Percentiles rank a stretch among this genome's conserved stretches.
phyloP scores from a whole-genome alignment of 2,113 vertebrate species.

The Eolophus roseicapilla region DNA sequence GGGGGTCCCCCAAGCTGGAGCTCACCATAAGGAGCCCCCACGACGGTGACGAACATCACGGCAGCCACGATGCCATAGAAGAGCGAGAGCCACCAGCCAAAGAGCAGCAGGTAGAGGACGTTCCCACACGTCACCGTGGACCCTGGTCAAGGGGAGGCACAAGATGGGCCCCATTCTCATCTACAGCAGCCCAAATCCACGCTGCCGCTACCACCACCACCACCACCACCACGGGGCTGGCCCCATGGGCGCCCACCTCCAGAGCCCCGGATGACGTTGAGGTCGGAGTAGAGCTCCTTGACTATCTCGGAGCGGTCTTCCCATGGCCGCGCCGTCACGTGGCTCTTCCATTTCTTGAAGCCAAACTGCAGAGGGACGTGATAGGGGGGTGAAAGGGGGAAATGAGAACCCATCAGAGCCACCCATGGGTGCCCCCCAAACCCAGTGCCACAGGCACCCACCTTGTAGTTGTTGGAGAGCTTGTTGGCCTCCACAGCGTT shows the following conservation, averaged over 20 bases:
- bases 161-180: rapidly evolving
- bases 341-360: conserved; percentile 91
- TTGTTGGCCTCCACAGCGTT: conserved; percentile 85
- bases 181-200: neutral
- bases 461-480: conserved; percentile 86
- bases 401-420: rapidly evolving
- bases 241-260: conserved; percentile 59
- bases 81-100: conserved; percentile 89
- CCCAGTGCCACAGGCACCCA: neutral
- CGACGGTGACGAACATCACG: conserved; percentile 79
- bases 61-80: conserved; percentile 77
- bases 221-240: rapidly evolving
- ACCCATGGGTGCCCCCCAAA: rapidly evolving
- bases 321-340: conserved; percentile 82
- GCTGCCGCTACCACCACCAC: rapidly evolving
- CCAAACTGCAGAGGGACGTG: conserved; percentile 76
- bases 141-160: conserved; percentile 54
- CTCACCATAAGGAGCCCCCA: conserved; percentile 82
- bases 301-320: conserved; percentile 82
- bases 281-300: conserved; percentile 85
- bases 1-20: neutral
- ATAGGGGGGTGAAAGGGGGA: rapidly evolving
- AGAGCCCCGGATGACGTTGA: conserved; percentile 72
- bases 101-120: conserved; percentile 79
- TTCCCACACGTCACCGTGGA: conserved; percentile 78